Evolutionary conservation across 2,113 vertebrate species (phyloP).

Genomic region (Galbula dea): DNA sequence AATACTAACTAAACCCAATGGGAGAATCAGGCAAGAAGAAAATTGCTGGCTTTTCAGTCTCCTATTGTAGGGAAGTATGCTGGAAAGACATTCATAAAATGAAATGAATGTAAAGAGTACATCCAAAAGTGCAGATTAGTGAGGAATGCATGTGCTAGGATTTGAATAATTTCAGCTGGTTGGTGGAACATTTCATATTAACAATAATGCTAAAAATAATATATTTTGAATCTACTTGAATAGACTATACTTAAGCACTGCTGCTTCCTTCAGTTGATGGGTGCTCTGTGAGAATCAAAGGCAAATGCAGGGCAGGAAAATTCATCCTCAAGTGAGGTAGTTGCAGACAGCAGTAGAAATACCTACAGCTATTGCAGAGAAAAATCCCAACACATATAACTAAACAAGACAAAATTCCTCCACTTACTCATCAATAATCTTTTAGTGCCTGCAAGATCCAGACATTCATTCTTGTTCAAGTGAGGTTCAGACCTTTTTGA

Average conservation of each 20-base stretch:
- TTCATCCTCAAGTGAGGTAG: constrained; percentile 16
- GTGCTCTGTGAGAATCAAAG: constrained; percentile 26
- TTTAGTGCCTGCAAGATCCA: not conserved
- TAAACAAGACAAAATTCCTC: not conserved
- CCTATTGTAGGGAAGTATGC: constrained; percentile 43
- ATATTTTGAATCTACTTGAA: constrained; percentile 59
- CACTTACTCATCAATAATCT: not conserved
- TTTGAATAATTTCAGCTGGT: constrained; percentile 65
- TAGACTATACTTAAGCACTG: constrained; percentile 35
- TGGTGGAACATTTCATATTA: constrained; percentile 54
- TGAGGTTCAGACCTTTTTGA: not conserved
- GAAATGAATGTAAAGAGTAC: constrained; percentile 60
- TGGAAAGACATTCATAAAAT: constrained; percentile 63
- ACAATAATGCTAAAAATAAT: constrained; percentile 70
- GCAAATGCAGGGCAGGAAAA: constrained; percentile 30
- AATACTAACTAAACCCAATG: constrained; percentile 41
- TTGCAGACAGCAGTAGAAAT: constrained; percentile 13
- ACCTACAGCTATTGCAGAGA: not conserved
- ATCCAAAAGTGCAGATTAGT: constrained; percentile 57
- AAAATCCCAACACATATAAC: not conserved
- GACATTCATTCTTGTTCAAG: not conserved
- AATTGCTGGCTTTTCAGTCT: constrained; percentile 64
- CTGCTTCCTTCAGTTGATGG: constrained; percentile 16
- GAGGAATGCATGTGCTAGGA: constrained; percentile 45
- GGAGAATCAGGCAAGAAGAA: constrained; percentile 58